phyloP scores from a whole-genome alignment of 2,113 vertebrate genomes.

The Mustelus asterias region DNA sequence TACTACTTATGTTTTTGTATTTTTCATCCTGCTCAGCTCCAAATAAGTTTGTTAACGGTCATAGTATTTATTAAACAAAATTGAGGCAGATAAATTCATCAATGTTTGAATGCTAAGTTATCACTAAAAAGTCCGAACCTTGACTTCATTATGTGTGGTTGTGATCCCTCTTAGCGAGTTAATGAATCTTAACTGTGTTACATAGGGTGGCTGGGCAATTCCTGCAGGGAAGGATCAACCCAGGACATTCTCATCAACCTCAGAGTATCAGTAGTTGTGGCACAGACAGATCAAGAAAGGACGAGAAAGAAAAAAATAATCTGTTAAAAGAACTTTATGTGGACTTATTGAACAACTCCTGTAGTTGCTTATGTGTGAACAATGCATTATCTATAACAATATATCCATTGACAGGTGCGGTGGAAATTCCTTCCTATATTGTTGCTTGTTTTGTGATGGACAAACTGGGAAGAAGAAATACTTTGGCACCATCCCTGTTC shows the following conservation, averaged over 20 bases:
- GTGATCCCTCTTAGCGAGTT: neutral
- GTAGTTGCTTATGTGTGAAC: neutral
- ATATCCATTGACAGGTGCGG: constrained; percentile 62
- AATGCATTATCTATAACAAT: constrained; percentile 26
- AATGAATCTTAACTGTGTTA: neutral
- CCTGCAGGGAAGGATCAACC: neutral
- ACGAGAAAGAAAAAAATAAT: neutral
- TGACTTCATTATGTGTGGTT: neutral
- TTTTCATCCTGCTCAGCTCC: neutral
- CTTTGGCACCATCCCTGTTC: constrained; percentile 69
- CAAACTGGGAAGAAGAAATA: constrained; percentile 74
- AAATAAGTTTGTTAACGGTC: neutral
- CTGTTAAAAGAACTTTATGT: neutral
- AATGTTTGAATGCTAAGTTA: neutral
- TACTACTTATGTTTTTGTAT: neutral
- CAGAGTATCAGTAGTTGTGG: constrained; percentile 6
- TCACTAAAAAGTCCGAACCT: neutral
- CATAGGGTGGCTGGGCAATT: neutral
- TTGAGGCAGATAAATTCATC: neutral
- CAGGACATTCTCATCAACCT: neutral
- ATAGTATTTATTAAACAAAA: neutral
- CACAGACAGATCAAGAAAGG: neutral
- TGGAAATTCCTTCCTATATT: constrained; percentile 81
- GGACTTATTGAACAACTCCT: neutral
- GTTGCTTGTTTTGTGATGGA: constrained; percentile 76